Percentiles rank a stretch among this genome's conserved stretches.
Evolutionary conservation across 2,888 invertebrate genomes (phyloP).

Genomic region (Timema cristinae): DNA sequence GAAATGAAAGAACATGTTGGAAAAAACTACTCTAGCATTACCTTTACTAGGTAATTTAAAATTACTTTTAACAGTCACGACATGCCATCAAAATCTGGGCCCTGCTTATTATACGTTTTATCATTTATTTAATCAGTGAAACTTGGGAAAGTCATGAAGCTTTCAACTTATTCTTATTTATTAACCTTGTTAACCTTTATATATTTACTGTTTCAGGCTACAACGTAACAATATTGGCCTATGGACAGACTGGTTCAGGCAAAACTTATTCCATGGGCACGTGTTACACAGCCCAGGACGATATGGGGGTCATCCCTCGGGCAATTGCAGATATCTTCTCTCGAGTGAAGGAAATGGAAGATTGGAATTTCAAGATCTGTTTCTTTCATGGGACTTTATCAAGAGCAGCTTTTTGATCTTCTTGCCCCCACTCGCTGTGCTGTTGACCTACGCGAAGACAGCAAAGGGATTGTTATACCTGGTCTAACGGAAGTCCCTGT

Average conservation of each 20-base stretch:
- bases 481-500: constrained; percentile 64
- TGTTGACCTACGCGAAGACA: constrained; percentile 80
- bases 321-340: constrained; percentile 79
- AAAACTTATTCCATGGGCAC: constrained; percentile 95
- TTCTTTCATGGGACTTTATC: constrained; percentile 85
- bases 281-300: constrained; percentile 60
- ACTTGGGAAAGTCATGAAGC: no score
- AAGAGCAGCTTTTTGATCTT: constrained; percentile 83
- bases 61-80: no score
- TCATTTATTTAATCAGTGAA: no score
- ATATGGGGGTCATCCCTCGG: constrained; percentile 81
- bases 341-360: constrained; percentile 56
- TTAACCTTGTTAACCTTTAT: neutral
- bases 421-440: constrained; percentile 60
- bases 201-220: constrained; percentile 58
- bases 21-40: no score
- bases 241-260: constrained; percentile 93
- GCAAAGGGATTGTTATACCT: constrained; percentile 47
- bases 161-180: neutral
- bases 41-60: no score
- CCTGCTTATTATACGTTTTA: no score
- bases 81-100: no score
- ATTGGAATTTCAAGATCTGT: constrained; percentile 65
- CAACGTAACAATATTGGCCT: constrained; percentile 90
- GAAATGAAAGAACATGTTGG: no score